Conservation (phyloP, 2,888 invertebrate species). For the Caenorhabditis uteleia region DNA sequence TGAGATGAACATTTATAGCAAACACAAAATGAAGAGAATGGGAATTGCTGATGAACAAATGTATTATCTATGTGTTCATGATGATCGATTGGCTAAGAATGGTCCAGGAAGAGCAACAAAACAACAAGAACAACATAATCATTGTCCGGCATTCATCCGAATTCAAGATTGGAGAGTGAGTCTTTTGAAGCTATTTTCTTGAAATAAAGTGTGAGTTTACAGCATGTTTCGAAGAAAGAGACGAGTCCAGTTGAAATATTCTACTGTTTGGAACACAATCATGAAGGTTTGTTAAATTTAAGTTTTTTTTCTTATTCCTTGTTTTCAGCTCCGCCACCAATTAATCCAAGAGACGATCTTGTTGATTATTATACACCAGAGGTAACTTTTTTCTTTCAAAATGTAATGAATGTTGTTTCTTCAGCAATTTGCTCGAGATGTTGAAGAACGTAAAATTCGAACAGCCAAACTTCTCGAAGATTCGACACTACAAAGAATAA, state of each 20-base stretch:
- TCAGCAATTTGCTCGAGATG: constrained; percentile 21
- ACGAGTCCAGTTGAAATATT: constrained; percentile 24
- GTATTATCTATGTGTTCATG: constrained; percentile 48
- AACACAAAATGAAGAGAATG: constrained; percentile 29
- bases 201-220: constrained; percentile 4
- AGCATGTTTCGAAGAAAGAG: constrained; percentile 35
- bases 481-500: not conserved
- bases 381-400: not conserved
- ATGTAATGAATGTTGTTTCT: constrained; percentile 6
- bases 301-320: not conserved
- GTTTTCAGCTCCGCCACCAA: not conserved
- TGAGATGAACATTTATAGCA: constrained; percentile 29
- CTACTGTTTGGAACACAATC: constrained; percentile 44
- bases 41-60: constrained; percentile 50
- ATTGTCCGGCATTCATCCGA: constrained; percentile 50
- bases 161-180: constrained; percentile 44
- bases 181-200: not conserved
- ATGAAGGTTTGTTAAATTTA: constrained; percentile 12
- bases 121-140: constrained; percentile 16
- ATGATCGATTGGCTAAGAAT: constrained; percentile 33
- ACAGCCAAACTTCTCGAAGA: constrained; percentile 13
- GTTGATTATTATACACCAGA: not conserved
- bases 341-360: not conserved
- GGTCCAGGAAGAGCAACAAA: constrained; percentile 20
- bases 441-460: constrained; percentile 16